A percentile compares a stretch with the other conserved stretches of the same genome.
phyloP scores from a whole-genome alignment of 2,113 vertebrate species.

The Pseudonaja textilis region DNA sequence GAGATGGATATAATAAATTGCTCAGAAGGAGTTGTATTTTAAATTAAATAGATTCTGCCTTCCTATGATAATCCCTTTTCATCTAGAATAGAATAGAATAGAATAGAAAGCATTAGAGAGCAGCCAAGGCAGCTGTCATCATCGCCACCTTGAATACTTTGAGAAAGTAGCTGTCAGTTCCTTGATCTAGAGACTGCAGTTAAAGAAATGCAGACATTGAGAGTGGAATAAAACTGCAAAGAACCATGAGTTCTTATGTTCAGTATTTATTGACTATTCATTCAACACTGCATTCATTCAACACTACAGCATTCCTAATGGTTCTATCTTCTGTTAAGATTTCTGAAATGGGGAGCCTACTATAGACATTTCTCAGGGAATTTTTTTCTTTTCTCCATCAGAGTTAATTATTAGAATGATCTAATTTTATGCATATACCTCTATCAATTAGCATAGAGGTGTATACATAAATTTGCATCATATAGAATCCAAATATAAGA shows the following conservation, averaged over 20 bases:
- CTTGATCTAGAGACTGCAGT: background rate
- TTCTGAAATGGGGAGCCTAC: background rate
- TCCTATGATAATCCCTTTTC: constrained; percentile 24
- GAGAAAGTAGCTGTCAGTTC: background rate
- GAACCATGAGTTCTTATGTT: fast-evolving
- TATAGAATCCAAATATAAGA: background rate
- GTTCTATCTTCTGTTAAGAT: background rate
- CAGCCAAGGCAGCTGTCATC: too few relatives aligned
- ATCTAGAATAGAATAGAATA: background rate
- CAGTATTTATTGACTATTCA: background rate
- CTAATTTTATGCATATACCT: background rate
- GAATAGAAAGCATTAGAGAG: too few relatives aligned
- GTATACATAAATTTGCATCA: background rate
- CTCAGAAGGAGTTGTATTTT: background rate
- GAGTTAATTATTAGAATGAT: background rate
- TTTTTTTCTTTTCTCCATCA: background rate
- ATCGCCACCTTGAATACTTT: background rate
- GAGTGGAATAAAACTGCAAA: background rate
- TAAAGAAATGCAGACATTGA: background rate
- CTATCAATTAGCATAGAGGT: background rate
- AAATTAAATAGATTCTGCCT: constrained; percentile 9
- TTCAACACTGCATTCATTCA: background rate
- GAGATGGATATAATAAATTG: background rate
- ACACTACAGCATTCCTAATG: background rate
- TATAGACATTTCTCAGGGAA: background rate